Evolutionary conservation across 2,797 vertebrate species (phyloP), one percentile per base, ranked within the genome.

Genomic region (Distichodus sexfasciatus): DNA sequence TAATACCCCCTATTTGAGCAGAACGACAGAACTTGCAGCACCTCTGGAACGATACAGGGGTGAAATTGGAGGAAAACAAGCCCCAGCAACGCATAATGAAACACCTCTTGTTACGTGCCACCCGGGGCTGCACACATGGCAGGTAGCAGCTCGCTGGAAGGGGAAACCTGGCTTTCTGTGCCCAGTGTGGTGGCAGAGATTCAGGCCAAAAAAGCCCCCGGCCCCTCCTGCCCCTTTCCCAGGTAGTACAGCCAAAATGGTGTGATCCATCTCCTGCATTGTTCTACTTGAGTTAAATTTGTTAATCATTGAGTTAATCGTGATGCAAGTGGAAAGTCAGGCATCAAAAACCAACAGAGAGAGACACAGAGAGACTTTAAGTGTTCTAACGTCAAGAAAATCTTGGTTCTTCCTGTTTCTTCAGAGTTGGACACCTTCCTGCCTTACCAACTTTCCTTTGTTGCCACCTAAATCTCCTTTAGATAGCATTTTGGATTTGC

Each of bases 1-100:
- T 11, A 40, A 10, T 28, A 44, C 15, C n/a, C 4, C 76, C 61
- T 75, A 79, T 78, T 75, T 69, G 66, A 68, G 78, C 63, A 75
- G 68, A 74, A 64, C 79, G 78, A 63, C 40, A 77, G 35, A 65
- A 48, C 66, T 55, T 74, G 74, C 74, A 77, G 71, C 57, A 71
- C 59, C 41, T 76, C 75, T 76, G 69, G 62, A 78, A 65, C 74
- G 80, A 85, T 81, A 82, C 75, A 82, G 71, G 77, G 21, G 76
- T 81, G 82, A 80, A 71, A 84, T 40, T 10, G 11, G 43, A 89
- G 82, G 84, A 76, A 81, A 89, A 87, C 92, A 92, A 91, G 93
- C 89, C 90, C 81, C 87, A 83, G 89, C 93, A 92, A 84, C 85
- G 71, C 75, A 81, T 79, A 60, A 86, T 50, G 24, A 86, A 89